Conservation (phyloP, 2,888 invertebrate genomes). For the Plebejus argus region DNA sequence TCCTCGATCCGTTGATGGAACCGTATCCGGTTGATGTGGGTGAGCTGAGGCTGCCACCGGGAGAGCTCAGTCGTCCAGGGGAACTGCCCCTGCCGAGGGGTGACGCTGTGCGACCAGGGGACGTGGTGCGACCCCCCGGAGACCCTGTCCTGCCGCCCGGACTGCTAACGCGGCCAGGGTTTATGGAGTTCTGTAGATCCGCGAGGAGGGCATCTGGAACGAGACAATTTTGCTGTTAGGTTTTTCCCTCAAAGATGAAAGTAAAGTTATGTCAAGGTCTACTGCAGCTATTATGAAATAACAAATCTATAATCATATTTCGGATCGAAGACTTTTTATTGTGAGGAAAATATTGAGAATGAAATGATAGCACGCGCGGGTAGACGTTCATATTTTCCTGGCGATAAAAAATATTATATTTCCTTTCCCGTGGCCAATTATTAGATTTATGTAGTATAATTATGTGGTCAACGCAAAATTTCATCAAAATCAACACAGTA, state of each 20-base stretch:
- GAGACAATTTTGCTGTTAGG: not conserved
- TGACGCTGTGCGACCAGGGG: slow-evolving; percentile 65
- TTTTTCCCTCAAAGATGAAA: not conserved
- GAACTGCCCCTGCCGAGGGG: slow-evolving; percentile 59
- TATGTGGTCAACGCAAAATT: too few relatives aligned
- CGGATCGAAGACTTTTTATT: too few relatives aligned
- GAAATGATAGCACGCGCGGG: too few relatives aligned
- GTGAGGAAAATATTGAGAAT: too few relatives aligned
- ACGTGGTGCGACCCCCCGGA: slow-evolving; percentile 78
- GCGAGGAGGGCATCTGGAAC: slow-evolving; percentile 96
- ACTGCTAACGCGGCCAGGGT: slow-evolving; percentile 80
- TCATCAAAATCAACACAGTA: not conserved
- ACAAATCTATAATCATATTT: too few relatives aligned
- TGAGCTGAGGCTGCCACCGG: slow-evolving; percentile 73
- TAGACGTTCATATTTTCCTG: not conserved
- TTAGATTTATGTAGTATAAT: too few relatives aligned
- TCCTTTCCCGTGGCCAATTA: not conserved
- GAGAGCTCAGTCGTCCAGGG: slow-evolving; percentile 80
- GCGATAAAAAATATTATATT: not conserved
- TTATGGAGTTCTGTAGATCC: slow-evolving; percentile 96
- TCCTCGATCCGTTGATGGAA: slow-evolving; percentile 87
- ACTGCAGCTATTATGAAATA: slow-evolving; percentile 35
- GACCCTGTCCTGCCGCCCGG: slow-evolving; percentile 64
- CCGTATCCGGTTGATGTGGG: slow-evolving; percentile 86
- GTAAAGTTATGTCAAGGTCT: too few relatives aligned